Conservation (phyloP, 2,888 invertebrate species). For the Caenorhabditis angaria region DNA sequence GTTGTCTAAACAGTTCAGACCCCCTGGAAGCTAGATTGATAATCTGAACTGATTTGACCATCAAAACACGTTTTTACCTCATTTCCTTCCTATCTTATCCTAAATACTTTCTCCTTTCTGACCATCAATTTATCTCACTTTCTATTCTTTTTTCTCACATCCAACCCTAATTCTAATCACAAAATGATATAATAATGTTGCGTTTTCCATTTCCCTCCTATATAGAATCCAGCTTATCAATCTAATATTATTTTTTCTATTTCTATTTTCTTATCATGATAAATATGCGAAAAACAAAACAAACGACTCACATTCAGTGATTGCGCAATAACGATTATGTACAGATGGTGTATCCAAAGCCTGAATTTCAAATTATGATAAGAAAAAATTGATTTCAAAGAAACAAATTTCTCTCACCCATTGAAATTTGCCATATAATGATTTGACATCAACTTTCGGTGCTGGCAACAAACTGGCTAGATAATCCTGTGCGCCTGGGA, state of each 20-base stretch:
- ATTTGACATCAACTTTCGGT: constrained; percentile 49
- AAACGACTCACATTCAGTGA: constrained; percentile 50
- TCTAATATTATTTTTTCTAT: too few relatives aligned
- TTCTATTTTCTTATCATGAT: not conserved
- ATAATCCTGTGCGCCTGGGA: constrained; percentile 64
- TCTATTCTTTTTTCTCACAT: not conserved
- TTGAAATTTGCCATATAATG: constrained; percentile 58
- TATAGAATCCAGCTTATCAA: not conserved
- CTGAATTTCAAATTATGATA: constrained; percentile 33
- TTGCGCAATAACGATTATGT: constrained; percentile 58
- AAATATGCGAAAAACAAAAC: not conserved
- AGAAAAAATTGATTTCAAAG: constrained; percentile 11
- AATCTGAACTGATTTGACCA: too few relatives aligned
- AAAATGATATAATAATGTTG: not conserved
- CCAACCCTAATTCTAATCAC: too few relatives aligned
- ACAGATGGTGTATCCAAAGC: constrained; percentile 61
- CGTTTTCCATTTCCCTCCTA: constrained; percentile 1
- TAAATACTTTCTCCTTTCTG: constrained; percentile 1
- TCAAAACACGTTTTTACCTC: too few relatives aligned
- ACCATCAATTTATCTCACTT: not conserved
- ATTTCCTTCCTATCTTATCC: too few relatives aligned
- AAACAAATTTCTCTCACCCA: constrained; percentile 54
- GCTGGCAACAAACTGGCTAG: constrained; percentile 55
- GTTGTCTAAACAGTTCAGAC: too few relatives aligned
- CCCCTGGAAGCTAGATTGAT: too few relatives aligned